A percentile compares a stretch with the other conserved stretches of the same genome.
Conservation (phyloP, 2,797 vertebrate genomes). For the Scolopax bukidnonensis region DNA sequence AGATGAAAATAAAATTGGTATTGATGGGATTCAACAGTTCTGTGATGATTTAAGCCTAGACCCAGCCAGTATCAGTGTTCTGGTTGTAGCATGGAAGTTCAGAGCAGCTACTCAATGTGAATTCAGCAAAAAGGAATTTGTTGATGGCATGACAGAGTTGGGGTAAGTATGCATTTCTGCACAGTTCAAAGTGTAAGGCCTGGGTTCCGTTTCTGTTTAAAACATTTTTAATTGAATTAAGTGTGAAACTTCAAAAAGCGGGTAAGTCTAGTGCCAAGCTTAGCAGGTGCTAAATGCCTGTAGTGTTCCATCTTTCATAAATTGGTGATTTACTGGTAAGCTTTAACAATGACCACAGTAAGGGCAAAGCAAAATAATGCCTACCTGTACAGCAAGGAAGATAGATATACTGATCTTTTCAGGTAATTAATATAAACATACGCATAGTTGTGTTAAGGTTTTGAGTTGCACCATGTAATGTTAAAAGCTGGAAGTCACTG, state of each 20-base stretch:
- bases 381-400: neutral
- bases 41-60: conserved; percentile 94
- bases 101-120: conserved; percentile 96
- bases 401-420: neutral
- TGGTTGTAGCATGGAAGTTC: conserved; percentile 98
- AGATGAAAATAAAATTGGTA: conserved; percentile 98
- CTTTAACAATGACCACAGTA: neutral
- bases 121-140: conserved; percentile 96
- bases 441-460: neutral
- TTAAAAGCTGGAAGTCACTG: neutral
- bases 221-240: neutral
- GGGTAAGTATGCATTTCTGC: conserved; percentile 83
- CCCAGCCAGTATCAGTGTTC: conserved; percentile 92
- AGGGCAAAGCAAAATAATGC: neutral
- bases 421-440: neutral
- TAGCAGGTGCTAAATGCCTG: neutral
- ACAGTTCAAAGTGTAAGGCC: neutral
- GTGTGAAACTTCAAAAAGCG: neutral
- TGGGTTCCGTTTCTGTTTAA: neutral
- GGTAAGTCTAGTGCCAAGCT: neutral
- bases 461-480: neutral
- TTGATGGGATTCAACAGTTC: conserved; percentile 97
- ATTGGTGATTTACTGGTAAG: neutral
- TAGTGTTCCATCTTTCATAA: neutral
- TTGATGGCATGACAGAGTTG: conserved; percentile 96